A percentile compares a stretch with the other conserved stretches of the same genome.
Evolutionary conservation across 2,797 vertebrate species (phyloP).

Genomic region (Brachyalestes nurse): DNA sequence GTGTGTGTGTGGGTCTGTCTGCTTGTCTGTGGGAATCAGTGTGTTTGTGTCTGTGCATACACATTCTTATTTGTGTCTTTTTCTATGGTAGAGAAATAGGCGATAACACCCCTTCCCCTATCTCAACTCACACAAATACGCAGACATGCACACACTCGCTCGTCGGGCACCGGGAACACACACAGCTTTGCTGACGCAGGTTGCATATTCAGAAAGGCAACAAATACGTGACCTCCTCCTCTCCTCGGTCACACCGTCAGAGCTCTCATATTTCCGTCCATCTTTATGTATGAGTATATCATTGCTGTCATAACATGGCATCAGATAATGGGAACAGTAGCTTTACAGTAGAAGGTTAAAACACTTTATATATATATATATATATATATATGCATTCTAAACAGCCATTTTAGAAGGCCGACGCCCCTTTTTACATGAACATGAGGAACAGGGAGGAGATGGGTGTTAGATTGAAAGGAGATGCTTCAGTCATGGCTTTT

Average conservation of each 20-base stretch:
- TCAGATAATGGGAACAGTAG: neutral
- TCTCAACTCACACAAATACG: constrained; percentile 35
- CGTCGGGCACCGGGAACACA: constrained; percentile 53
- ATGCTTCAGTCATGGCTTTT: too few species aligned
- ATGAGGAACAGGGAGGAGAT: too few species aligned
- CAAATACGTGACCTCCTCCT: constrained; percentile 42
- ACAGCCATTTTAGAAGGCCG: too few species aligned
- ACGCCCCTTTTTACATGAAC: too few species aligned
- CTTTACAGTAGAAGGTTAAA: neutral
- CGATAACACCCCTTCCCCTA: neutral
- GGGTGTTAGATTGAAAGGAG: too few species aligned
- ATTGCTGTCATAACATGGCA: neutral
- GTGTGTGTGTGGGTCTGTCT: neutral
- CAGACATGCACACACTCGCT: constrained; percentile 18
- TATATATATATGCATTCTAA: too few species aligned
- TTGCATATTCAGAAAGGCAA: constrained; percentile 51
- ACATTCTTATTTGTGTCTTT: neutral
- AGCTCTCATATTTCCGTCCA: neutral
- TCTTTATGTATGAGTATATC: neutral
- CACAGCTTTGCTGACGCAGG: constrained; percentile 47
- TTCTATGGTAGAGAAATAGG: constrained; percentile 9
- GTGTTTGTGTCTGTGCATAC: neutral
- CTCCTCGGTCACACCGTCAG: constrained; percentile 12
- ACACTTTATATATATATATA: too few species aligned
- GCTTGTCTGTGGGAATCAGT: constrained; percentile 21